Percentiles rank a stretch among this genome's conserved stretches.
Evolutionary conservation across 2,888 invertebrate species (phyloP).

Genomic region (Dicycla oo): DNA sequence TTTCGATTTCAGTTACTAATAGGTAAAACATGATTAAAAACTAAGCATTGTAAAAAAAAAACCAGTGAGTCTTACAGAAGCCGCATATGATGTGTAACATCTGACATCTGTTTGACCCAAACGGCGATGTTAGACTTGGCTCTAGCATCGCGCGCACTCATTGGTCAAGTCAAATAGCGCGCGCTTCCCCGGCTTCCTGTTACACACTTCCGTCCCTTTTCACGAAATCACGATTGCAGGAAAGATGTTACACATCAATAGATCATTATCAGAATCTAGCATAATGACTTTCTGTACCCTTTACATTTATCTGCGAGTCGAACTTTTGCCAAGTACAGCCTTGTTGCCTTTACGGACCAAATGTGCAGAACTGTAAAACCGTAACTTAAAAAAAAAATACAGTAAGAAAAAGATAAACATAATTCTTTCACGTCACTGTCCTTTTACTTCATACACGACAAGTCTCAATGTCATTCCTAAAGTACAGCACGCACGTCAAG

Average conservation of each 20-base stretch:
- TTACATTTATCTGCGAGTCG: no score
- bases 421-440: slow-evolving; percentile 38
- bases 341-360: not conserved
- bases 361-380: slow-evolving; percentile 15
- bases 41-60: not conserved
- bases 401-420: slow-evolving; percentile 34
- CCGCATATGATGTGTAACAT: no score
- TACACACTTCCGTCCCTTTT: no score
- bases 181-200: no score
- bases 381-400: slow-evolving; percentile 17
- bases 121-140: no score
- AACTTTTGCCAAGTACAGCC: not conserved
- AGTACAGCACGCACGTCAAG: slow-evolving; percentile 26
- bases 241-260: no score
- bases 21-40: not conserved
- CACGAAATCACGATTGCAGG: no score
- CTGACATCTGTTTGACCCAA: no score
- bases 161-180: no score
- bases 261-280: not conserved
- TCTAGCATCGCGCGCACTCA: no score
- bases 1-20: not conserved
- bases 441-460: slow-evolving; percentile 36
- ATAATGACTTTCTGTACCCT: no score
- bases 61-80: no score
- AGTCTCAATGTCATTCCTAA: slow-evolving; percentile 44